Evolutionary conservation across 2,113 vertebrate genomes (phyloP), one percentile per base, ranked within the genome.

Genomic region (Apodemus speciosus): DNA sequence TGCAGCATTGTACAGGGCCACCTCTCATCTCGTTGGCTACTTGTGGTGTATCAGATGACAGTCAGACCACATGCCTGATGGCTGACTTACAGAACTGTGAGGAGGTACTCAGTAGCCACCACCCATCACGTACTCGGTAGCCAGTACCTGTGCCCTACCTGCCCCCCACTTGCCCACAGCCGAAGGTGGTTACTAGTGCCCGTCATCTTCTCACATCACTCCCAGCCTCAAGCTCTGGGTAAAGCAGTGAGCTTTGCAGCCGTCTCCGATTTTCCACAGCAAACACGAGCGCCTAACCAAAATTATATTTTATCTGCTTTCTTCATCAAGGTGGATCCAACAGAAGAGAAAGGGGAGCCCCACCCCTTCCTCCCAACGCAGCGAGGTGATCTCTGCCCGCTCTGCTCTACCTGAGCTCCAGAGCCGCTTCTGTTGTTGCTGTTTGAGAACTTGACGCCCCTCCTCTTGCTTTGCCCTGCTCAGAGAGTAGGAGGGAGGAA

Each of bases 261-360:
- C n/a, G n/a, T n/a, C n/a, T n/a, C n/a, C n/a, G n/a, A n/a, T n/a
- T n/a, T n/a, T n/a, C n/a, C n/a, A n/a, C n/a, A n/a, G n/a, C n/a
- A n/a, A n/a, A n/a, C n/a, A n/a, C n/a, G n/a, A n/a, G n/a, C n/a
- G n/a, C 56, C 92, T 95, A 96, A 96, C 95, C 68, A 96, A 72
- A 94, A 91, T 95, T 86, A 40, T 2, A 2, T 94, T 88, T 85
- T 97, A 69, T 80, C 77, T 95, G 96, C 97, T 49, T 46, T 84
- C 88, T 75, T 90, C 49, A 95, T 94, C 88, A 81, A 99, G 99
- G 98, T 98, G 98, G 99, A 95, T 98, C 99, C 96, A 98, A 97
- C 92, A 98, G 98, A 97, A 99, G 99, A 97, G 99, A 99, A 97
- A 98, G 99, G 97, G 99, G 99, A 58, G 99, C 98, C 3, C 99